A percentile compares a stretch with the other conserved stretches of the same genome.
Conservation (phyloP, 1,140 invertebrate species). For the Meteorus sp. region DNA sequence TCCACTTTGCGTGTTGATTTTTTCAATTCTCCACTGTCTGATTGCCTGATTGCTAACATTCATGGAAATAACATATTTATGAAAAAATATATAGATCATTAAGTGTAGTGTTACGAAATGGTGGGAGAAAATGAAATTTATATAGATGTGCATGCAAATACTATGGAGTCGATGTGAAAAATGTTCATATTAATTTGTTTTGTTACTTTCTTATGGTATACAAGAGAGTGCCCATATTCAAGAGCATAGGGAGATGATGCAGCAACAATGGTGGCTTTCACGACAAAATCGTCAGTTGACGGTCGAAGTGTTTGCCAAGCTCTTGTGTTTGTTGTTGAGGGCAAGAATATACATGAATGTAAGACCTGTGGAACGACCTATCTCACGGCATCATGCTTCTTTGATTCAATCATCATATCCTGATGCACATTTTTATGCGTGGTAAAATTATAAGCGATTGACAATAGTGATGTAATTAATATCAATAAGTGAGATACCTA, state of each 20-base stretch:
- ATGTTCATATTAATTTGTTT: constrained; percentile 12
- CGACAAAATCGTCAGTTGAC: constrained; percentile 7
- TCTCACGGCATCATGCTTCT: constrained; percentile 44
- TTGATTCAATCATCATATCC: not conserved
- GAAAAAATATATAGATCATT: too few species aligned
- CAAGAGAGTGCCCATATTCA: constrained; percentile 15
- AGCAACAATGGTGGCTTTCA: constrained; percentile 48
- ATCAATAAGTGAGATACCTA: too few species aligned
- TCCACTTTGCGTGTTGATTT: too few species aligned
- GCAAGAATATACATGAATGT: constrained; percentile 13
- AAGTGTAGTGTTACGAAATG: too few species aligned
- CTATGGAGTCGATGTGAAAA: not conserved
- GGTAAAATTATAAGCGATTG: too few species aligned
- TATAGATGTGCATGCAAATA: not conserved
- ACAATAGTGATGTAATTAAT: too few species aligned
- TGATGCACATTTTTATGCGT: not conserved
- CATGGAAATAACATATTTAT: too few species aligned
- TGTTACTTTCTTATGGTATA: not conserved
- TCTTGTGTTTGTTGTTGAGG: constrained; percentile 33
- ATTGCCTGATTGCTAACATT: too few species aligned
- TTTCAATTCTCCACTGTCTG: too few species aligned
- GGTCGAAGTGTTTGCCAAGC: constrained; percentile 55
- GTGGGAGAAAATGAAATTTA: too few species aligned
- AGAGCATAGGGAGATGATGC: constrained; percentile 44
- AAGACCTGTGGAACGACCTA: constrained; percentile 42